phyloP scores from a whole-genome alignment of 2,888 invertebrate genomes.

The Nomada lathburiana region DNA sequence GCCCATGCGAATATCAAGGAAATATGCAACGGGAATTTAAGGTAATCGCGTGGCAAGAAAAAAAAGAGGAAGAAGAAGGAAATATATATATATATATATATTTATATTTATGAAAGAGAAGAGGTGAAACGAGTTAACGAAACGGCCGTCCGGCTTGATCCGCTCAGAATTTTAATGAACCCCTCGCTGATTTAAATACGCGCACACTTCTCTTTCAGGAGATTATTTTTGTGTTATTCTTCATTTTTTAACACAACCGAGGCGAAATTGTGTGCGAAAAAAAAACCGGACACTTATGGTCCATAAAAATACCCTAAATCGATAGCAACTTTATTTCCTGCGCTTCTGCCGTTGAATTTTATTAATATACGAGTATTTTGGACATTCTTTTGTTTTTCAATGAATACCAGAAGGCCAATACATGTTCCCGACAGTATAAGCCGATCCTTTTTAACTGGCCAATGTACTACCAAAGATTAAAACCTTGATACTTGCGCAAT shows the following conservation, averaged over 20 bases:
- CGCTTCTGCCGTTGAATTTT: neutral
- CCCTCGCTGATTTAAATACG: conserved; percentile 25
- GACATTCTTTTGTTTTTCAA: neutral
- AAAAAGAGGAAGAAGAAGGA: neutral
- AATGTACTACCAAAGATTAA: no score
- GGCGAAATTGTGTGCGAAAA: neutral
- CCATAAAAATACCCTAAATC: neutral
- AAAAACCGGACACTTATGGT: neutral
- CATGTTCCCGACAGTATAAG: no score
- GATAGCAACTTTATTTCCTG: neutral
- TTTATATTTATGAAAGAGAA: neutral
- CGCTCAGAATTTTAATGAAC: conserved; percentile 34
- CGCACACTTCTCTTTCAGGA: neutral
- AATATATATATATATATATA: no score
- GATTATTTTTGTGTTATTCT: neutral
- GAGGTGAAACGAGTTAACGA: conserved; percentile 32
- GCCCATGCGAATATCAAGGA: conserved; percentile 11
- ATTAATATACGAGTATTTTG: neutral
- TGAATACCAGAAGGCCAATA: no score
- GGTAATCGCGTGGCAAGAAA: neutral
- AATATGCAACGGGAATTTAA: conserved; percentile 39
- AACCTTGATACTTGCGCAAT: no score
- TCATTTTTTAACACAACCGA: no score
- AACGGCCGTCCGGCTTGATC: conserved; percentile 2
- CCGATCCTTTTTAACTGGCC: no score